A percentile compares a stretch with the other conserved stretches of the same genome.
Conservation (phyloP, 2,797 vertebrate species). For the Dermochelys coriacea region DNA sequence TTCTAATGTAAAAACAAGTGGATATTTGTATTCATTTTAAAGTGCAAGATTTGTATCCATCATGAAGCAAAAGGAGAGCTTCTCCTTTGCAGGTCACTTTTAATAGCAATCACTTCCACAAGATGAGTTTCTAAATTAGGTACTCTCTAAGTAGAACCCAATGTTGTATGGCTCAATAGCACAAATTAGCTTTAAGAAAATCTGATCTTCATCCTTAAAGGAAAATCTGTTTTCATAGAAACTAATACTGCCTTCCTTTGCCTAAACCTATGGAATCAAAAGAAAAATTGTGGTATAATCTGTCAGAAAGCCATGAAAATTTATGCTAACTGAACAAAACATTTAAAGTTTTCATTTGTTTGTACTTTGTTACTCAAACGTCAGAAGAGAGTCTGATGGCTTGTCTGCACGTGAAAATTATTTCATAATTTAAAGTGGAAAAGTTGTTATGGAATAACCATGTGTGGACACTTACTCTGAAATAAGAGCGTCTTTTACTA, state of each 20-base stretch:
- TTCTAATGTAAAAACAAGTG: conserved; percentile 19
- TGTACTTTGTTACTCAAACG: not conserved
- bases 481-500: not conserved
- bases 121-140: conserved; percentile 66
- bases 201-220: conserved; percentile 54
- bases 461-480: not conserved
- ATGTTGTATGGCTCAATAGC: conserved; percentile 29
- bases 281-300: conserved; percentile 12
- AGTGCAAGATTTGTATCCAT: conserved; percentile 30
- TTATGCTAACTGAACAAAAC: not conserved
- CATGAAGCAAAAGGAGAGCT: conserved; percentile 27
- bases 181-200: conserved; percentile 31
- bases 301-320: not conserved
- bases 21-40: conserved; percentile 17
- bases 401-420: not conserved
- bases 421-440: not conserved
- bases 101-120: conserved; percentile 38
- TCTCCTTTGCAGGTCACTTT: conserved; percentile 36
- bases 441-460: not conserved
- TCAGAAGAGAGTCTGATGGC: not conserved
- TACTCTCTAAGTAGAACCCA: conserved; percentile 24
- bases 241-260: conserved; percentile 50
- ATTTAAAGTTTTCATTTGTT: not conserved
- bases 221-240: conserved; percentile 13
- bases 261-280: conserved; percentile 34